These are phyloP conservation scores for Araneus ventricosus DNA, from an alignment of 1,140 invertebrate species.

Conservation along the genomic window DNA sequence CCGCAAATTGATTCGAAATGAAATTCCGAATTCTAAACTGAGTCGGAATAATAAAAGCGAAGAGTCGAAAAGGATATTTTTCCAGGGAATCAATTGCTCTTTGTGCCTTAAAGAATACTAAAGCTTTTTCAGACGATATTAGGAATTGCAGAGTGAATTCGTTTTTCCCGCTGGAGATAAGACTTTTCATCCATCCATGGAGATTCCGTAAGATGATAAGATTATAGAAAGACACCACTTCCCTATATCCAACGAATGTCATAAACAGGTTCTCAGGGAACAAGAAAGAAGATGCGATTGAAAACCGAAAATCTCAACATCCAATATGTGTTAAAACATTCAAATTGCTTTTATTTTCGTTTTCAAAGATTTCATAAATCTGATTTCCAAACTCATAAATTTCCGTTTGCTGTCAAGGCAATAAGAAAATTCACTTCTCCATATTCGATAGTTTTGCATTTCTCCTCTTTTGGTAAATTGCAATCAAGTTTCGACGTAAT, in stretches of 20 bases:
- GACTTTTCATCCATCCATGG: not conserved
- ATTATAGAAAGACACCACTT: not conserved
- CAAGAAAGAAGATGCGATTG: not conserved
- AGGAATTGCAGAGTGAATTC: not conserved
- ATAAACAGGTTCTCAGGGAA: not conserved
- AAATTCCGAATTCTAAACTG: constrained; percentile 10
- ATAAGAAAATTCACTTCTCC: no score
- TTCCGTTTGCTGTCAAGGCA: no score
- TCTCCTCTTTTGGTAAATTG: no score
- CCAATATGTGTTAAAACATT: not conserved
- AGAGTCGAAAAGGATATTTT: not conserved
- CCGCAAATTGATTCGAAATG: not conserved
- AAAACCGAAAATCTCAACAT: not conserved
- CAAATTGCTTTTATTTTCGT: not conserved
- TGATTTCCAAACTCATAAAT: no score
- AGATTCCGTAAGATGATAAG: no score
- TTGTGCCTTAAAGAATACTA: not conserved
- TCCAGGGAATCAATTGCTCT: not conserved
- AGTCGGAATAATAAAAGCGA: not conserved
- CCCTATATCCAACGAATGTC: not conserved
- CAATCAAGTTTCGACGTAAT: no score
- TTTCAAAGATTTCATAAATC: no score
- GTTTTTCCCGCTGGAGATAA: not conserved
- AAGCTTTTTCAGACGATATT: not conserved
- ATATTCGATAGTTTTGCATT: no score